Evolutionary conservation across 2,113 vertebrate species (phyloP).

Genomic region (Thinocorus orbignyianus): DNA sequence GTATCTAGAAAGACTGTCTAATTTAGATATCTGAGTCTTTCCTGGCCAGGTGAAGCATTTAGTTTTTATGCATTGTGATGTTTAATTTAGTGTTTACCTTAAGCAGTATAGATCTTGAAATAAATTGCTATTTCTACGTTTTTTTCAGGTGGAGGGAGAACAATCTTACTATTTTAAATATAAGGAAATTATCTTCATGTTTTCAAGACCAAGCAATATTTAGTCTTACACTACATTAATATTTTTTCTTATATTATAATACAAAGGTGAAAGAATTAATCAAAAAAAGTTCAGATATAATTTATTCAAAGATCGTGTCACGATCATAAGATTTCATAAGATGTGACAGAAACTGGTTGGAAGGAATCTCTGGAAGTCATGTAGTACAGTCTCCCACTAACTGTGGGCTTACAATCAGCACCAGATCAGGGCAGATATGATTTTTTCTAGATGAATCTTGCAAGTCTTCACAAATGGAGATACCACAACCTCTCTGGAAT

Average conservation of each 20-base stretch:
- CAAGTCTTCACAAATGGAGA: not conserved
- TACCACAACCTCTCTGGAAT: not conserved
- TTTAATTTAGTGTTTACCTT: not conserved
- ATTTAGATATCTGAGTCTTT: not conserved
- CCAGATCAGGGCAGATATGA: not conserved
- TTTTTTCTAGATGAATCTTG: not conserved
- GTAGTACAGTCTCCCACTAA: not conserved
- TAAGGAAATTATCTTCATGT: not conserved
- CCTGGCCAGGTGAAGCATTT: not conserved
- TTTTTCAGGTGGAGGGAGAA: not conserved
- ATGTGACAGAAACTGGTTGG: not conserved
- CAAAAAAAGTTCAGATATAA: rapidly evolving
- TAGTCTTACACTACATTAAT: not conserved
- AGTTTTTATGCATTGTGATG: not conserved
- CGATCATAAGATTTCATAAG: no score
- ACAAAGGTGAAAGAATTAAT: not conserved
- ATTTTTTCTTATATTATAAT: not conserved
- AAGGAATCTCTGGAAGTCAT: not conserved
- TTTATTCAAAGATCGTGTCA: not conserved
- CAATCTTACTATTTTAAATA: not conserved
- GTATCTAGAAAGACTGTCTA: not conserved
- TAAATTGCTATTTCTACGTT: not conserved
- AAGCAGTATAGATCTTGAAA: not conserved
- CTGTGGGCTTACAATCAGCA: not conserved
- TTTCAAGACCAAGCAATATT: not conserved